Evolutionary conservation across 2,888 invertebrate species (phyloP), one percentile per base, ranked within the genome.

Genomic region (Agrilus mali): DNA sequence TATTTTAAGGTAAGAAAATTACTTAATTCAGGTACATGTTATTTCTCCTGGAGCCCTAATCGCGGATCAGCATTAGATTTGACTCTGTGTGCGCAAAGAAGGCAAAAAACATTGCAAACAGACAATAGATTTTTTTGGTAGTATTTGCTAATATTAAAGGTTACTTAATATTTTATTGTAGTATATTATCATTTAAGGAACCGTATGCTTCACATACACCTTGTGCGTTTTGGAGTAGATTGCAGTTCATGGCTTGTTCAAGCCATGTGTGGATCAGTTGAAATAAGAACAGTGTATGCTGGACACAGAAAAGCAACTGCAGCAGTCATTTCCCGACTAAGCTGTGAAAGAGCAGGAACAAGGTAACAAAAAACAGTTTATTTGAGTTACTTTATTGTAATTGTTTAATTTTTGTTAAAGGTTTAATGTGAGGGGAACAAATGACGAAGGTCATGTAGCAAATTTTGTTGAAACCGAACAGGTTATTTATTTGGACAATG

Each of bases 381-480:
- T 27, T 3, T 7, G 7, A 32, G 7, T 20, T 20, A 6, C 4
- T 20, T 20, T 7, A 20, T 20, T 20, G 13, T 5, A 14, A 10
- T 16, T 12, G 16, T 41, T 43, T 49, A 37, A 35, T 38, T 5
- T 12, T 35, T 43, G 22, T 54, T 53, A 17, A 52, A 78, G 85
- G 53, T 99, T 98, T 64, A 96, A 97, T 72, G 96, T 97, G 0
- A 75, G 98, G 52, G 98, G 98, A n/a, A 89, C 88, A 50, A 97
- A 99, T 68, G 98, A 99, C 70, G 93, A 95, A 64, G 98, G 98
- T 0, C 88, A 95, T 72, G 98, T 98, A 13, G 98, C 98, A 1
- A 99, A 99, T 73, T 99, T 99, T 75, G 97, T 97, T 22, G 98
- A 99, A 76, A 99, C 98, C 1, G 98, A 98, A 69, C 98, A 99